Evolutionary conservation across 2,113 vertebrate species (phyloP).

Genomic region (Gyps fulvus): DNA sequence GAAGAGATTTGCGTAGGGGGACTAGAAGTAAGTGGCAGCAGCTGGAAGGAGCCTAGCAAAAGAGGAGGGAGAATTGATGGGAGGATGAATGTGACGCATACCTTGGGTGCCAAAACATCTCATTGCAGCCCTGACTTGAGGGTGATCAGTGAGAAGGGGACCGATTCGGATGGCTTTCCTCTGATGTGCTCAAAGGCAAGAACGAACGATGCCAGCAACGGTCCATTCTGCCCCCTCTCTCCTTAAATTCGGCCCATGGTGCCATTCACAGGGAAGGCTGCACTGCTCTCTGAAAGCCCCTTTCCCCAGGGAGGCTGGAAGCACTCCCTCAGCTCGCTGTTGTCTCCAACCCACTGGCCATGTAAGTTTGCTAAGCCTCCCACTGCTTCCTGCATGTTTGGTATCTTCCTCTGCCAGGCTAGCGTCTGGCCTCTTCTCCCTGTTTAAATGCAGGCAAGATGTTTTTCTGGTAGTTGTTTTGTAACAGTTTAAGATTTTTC

Average conservation of each 20-base stretch:
- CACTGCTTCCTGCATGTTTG: not conserved
- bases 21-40: not conserved
- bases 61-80: not conserved
- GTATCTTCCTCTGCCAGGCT: not conserved
- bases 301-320: not conserved
- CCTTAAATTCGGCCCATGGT: not conserved
- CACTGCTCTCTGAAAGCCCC: not conserved
- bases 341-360: not conserved
- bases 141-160: not conserved
- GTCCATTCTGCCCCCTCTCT: not conserved
- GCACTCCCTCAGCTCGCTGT: fast-evolving
- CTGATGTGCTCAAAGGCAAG: not conserved
- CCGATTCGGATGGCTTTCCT: not conserved
- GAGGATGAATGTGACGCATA: fast-evolving
- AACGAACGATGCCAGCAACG: not conserved
- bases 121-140: not conserved
- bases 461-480: constrained; percentile 4
- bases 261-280: not conserved
- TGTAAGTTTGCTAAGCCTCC: not conserved
- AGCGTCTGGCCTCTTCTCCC: not conserved
- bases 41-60: not conserved
- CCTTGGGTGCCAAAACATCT: not conserved
- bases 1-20: not conserved
- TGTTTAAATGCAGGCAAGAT: constrained; percentile 32
- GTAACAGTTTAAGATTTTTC: not conserved